Evolutionary conservation across 2,113 vertebrate species (phyloP), one percentile per base, ranked within the genome.

Genomic region (Paradisaea rubra): DNA sequence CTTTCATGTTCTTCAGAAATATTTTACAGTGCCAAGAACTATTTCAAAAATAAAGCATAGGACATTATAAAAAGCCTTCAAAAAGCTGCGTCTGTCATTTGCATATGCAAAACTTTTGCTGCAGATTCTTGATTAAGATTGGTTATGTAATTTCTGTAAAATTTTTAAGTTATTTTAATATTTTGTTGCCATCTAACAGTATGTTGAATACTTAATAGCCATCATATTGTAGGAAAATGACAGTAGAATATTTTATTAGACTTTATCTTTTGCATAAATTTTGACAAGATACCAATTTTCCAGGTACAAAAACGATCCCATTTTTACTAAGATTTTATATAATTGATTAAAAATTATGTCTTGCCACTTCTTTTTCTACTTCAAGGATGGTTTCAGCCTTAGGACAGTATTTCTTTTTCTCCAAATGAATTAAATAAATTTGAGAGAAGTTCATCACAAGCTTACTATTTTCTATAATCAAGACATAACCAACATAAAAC

Each of bases 1-100:
- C 72, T 84, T 95, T 91, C 76, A 94, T 60, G 69, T 41, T 94
- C 85, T 91, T 91, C 79, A 86, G 82, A 95, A 95, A 91, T 83
- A 83, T 83, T 81, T 93, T 35, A 78, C 82, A 71, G 85, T 88
- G 88, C 88, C 96, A 94, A 89, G 70, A 91, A 81, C 47, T 73
- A 93, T 79, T 95, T 93, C 52, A 76, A 94, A 96, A 89, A 94
- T 94, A 93, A 96, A 84, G 13, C 45, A 53, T 42, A 57, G 3
- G 57, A 50, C 49, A 83, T 61, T 1, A 71, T 65, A 70, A 81
- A 78, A 93, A 70, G 27, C 5, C 25, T 89, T 84, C 66, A 80
- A 56, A 95, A 94, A 80, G 53, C 83, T 92, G 81, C 70, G 76
- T 94, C 89, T 93, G 71, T 80, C 60, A 88, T 86, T 95, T 81